Percentiles rank a stretch among this genome's conserved stretches.
Conservation (phyloP, 2,113 vertebrate genomes). For the Phoxinus phoxinus region DNA sequence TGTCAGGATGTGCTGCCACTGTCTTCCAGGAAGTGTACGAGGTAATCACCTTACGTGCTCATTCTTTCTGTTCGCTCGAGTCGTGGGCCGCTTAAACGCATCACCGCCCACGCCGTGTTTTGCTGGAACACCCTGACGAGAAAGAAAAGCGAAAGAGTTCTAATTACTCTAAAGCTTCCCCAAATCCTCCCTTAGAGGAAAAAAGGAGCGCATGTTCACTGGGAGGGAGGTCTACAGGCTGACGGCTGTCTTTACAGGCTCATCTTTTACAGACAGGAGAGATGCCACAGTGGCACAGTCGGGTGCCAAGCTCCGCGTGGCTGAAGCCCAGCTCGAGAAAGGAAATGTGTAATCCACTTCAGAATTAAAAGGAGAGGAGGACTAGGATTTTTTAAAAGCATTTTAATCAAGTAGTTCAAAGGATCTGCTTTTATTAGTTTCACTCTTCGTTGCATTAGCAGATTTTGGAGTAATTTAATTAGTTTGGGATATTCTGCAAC, state of each 20-base stretch:
- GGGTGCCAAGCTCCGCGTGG: conserved; percentile 58
- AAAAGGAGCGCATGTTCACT: conserved; percentile 33
- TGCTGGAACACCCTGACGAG: conserved; percentile 41
- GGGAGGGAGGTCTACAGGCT: conserved; percentile 54
- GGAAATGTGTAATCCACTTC: conserved; percentile 63
- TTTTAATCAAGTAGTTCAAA: conserved; percentile 51
- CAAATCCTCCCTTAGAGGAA: conserved; percentile 63
- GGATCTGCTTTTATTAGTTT: conserved; percentile 39
- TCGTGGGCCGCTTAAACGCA: conserved; percentile 43
- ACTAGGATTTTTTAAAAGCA: conserved; percentile 44
- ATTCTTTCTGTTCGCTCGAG: conserved; percentile 30
- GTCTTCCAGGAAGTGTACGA: conserved; percentile 17
- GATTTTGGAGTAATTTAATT: neutral
- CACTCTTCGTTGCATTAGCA: neutral
- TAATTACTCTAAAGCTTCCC: conserved; percentile 66
- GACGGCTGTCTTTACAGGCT: conserved; percentile 66
- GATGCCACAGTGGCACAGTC: conserved; percentile 58
- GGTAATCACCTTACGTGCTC: conserved; percentile 27
- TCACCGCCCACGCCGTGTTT: conserved; percentile 54
- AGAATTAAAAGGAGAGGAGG: conserved; percentile 55
- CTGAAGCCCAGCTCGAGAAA: conserved; percentile 55
- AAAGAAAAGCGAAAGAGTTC: conserved; percentile 54
- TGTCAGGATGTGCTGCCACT: conserved; percentile 26
- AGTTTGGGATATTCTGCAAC: neutral
- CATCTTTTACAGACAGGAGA: conserved; percentile 58